phyloP scores from a whole-genome alignment of 1,140 invertebrate genomes.

The Magallana gigas region DNA sequence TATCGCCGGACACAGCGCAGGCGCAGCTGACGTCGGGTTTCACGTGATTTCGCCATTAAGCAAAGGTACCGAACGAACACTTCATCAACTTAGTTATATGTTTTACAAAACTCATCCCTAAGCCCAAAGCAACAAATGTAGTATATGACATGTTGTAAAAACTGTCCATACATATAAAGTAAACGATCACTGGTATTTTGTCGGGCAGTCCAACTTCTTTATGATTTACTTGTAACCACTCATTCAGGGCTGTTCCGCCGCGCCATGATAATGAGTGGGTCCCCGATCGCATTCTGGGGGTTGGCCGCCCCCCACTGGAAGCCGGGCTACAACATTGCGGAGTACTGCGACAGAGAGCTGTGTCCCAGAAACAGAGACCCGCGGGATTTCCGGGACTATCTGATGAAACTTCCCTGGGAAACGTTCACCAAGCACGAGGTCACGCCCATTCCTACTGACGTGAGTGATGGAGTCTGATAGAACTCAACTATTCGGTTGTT shows the following conservation, averaged over 20 bases:
- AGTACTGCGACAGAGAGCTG: constrained; percentile 15
- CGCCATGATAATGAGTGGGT: constrained; percentile 70
- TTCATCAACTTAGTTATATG: too few relatives aligned
- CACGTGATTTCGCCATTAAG: constrained; percentile 49
- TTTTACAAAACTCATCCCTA: too few relatives aligned
- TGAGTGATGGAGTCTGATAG: background rate
- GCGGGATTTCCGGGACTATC: background rate
- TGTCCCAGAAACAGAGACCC: constrained; percentile 13
- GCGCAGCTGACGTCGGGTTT: constrained; percentile 53
- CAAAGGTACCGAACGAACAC: constrained; percentile 34
- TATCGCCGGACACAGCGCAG: constrained; percentile 63
- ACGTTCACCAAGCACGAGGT: background rate
- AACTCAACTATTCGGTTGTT: background rate
- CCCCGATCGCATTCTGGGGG: constrained; percentile 68
- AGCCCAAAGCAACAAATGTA: too few relatives aligned
- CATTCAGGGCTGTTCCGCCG: constrained; percentile 66
- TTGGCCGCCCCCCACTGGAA: constrained; percentile 40
- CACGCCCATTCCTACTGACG: background rate
- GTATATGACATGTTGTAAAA: too few relatives aligned
- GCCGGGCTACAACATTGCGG: constrained; percentile 37
- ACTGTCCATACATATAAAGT: too few relatives aligned
- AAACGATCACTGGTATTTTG: too few relatives aligned
- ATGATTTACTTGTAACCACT: background rate
- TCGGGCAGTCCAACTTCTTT: too few relatives aligned
- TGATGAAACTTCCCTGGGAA: constrained; percentile 7